These are phyloP conservation scores for Pseudococcus viburni DNA, from an alignment of 2,888 invertebrate genomes.

Conservation along the genomic window DNA sequence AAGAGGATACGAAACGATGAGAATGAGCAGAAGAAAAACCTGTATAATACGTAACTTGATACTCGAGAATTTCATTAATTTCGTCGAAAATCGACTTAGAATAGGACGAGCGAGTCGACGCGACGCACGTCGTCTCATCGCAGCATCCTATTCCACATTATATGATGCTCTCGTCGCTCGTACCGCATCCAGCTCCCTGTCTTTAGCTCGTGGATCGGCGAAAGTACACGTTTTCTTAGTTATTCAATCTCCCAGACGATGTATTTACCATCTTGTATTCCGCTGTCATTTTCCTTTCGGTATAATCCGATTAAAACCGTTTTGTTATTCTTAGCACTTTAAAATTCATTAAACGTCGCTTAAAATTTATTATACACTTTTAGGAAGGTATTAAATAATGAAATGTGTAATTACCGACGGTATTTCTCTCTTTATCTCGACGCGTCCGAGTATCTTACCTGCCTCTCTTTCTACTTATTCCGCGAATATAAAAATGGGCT, in stretches of 20 bases:
- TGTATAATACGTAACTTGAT: slow-evolving; percentile 10
- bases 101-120: neutral
- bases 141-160: slow-evolving; percentile 1
- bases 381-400: slow-evolving; percentile 12
- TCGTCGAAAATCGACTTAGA: slow-evolving; percentile 17
- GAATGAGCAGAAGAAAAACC: neutral
- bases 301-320: slow-evolving; percentile 33
- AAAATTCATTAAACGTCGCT: slow-evolving; percentile 45
- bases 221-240: slow-evolving; percentile 12
- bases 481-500: slow-evolving; percentile 21
- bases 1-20: neutral
- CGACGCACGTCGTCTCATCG: slow-evolving; percentile 1
- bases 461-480: no score
- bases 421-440: slow-evolving; percentile 7
- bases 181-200: neutral
- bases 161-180: neutral
- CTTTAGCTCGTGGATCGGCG: neutral
- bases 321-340: slow-evolving; percentile 42
- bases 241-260: slow-evolving; percentile 26
- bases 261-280: slow-evolving; percentile 32
- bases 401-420: slow-evolving; percentile 33
- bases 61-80: slow-evolving; percentile 26
- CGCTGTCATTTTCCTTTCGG: slow-evolving; percentile 30
- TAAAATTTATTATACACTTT: slow-evolving; percentile 48
- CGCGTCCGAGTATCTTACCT: slow-evolving; percentile 2